Base-by-base conservation (phyloP, 2,888 invertebrate genomes). In the Ennomos quercinarius region DNA sequence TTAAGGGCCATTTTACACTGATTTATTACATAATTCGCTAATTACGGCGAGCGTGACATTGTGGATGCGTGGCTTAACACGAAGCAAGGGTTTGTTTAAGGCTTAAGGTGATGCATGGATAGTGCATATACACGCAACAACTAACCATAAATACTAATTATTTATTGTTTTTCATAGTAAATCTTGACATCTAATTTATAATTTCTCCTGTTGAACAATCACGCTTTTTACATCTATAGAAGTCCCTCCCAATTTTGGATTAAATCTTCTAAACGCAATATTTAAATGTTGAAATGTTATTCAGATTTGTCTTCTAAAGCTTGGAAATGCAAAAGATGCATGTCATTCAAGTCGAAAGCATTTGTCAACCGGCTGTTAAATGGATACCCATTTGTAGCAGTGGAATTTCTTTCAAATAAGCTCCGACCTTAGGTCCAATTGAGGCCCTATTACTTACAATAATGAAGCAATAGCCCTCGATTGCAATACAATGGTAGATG, bases 21-120 rank as follows among this genome's bases (percentile, higher is more conserved):
- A 87, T 87, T 87, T 86, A 87, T 86, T 84, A 72, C 81, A 84
- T 86, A 84, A 85, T 85, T 77, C 72, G 67, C 79, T 83, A 81
- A 84, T 86, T 84, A 84, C 68, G 74, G 44, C 62, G 72, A 73
- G 76, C 77, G 80, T 83, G 83, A 83, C 86, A 80, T 73, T 65
- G 72, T 70, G 64, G 65, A 61, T 58, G 61, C 61, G 65, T 61
- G 61, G 36, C 55, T 51, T 50, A 44, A 57, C 63, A 57, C 51
- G 49, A 60, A 54, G 39, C 41, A 40, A 42, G 57, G 61, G 62
- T 57, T 57, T 64, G 57, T 57, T 61, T 64, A 36, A 40, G 38
- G 57, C 54, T 61, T 64, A 36, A 40, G 38, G 41, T 61, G 51
- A 51, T 56, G 51, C 52, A 61, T 50, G 40, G 42, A 51, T 61